Percentiles rank a stretch among this genome's conserved stretches.
phyloP scores from a whole-genome alignment of 2,113 vertebrate genomes.

The Pyxicephalus adspersus region DNA sequence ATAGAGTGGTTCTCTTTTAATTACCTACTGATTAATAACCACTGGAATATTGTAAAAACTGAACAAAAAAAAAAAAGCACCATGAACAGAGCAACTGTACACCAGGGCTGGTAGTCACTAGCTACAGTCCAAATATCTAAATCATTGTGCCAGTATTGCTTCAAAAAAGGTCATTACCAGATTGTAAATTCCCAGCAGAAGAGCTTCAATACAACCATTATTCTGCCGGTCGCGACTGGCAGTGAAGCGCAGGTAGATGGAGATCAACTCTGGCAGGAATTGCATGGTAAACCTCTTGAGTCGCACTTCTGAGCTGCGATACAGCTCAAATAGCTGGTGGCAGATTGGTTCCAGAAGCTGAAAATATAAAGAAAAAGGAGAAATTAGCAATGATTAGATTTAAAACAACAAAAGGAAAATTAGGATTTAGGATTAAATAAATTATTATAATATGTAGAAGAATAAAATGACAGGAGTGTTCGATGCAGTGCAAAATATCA shows the following conservation, averaged over 20 bases:
- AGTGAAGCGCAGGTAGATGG: slow-evolving; percentile 90
- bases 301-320: slow-evolving; percentile 90
- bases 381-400: background rate
- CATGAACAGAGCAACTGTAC: too few species aligned
- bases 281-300: slow-evolving; percentile 94
- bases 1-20: too few species aligned
- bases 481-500: too few species aligned
- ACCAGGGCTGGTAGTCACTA: too few species aligned
- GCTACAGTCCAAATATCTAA: too few species aligned
- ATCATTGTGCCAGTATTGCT: too few species aligned
- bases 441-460: too few species aligned
- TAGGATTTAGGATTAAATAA: too few species aligned
- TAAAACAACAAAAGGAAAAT: background rate
- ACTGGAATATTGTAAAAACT: too few species aligned
- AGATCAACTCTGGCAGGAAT: slow-evolving; percentile 94
- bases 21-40: too few species aligned
- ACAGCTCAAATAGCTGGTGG: slow-evolving; percentile 96
- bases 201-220: slow-evolving; percentile 95
- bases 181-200: slow-evolving; percentile 96
- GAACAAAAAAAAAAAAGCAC: too few species aligned
- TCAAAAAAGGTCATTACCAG: slow-evolving; percentile 77
- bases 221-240: slow-evolving; percentile 93
- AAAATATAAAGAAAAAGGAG: slow-evolving; percentile 54
- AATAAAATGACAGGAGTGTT: too few species aligned
- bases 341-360: slow-evolving; percentile 96